Evolutionary conservation across 2,888 invertebrate genomes (phyloP).

Genomic region (Electrophaes corylata): DNA sequence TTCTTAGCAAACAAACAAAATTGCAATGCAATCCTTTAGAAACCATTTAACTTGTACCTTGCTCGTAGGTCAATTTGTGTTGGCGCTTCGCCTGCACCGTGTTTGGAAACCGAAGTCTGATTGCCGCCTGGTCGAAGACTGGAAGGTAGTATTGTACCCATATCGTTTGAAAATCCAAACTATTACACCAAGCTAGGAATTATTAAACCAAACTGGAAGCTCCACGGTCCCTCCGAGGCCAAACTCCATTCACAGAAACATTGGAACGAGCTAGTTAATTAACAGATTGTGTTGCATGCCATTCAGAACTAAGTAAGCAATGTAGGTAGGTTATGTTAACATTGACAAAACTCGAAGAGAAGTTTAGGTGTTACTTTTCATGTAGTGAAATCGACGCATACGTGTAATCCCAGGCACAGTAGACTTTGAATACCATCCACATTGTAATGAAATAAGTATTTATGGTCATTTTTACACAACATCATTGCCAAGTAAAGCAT

Average conservation of each 20-base stretch:
- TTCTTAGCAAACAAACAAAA: background rate
- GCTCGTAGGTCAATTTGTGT: conserved; percentile 55
- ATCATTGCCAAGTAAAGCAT: too few species aligned
- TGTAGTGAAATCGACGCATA: too few species aligned
- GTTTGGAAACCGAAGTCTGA: conserved; percentile 59
- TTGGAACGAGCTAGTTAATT: background rate
- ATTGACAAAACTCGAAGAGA: too few species aligned
- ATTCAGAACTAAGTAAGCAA: background rate
- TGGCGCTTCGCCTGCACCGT: conserved; percentile 59
- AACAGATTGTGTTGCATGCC: background rate
- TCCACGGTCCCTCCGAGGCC: background rate
- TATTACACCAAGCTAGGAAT: background rate
- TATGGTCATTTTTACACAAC: too few species aligned
- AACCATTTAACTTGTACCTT: conserved; percentile 52
- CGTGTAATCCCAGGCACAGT: too few species aligned
- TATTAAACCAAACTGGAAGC: background rate
- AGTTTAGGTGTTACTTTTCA: too few species aligned
- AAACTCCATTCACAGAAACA: background rate
- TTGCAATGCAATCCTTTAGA: conserved; percentile 18
- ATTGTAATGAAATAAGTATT: too few species aligned
- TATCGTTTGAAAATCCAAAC: background rate
- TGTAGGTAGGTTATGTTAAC: too few species aligned
- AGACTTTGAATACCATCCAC: too few species aligned
- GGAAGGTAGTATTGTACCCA: conserved; percentile 30
- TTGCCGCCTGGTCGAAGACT: conserved; percentile 48